Evolutionary conservation across 2,113 vertebrate genomes (phyloP), one percentile per base, ranked within the genome.

Genomic region (Hiodon tergisus): DNA sequence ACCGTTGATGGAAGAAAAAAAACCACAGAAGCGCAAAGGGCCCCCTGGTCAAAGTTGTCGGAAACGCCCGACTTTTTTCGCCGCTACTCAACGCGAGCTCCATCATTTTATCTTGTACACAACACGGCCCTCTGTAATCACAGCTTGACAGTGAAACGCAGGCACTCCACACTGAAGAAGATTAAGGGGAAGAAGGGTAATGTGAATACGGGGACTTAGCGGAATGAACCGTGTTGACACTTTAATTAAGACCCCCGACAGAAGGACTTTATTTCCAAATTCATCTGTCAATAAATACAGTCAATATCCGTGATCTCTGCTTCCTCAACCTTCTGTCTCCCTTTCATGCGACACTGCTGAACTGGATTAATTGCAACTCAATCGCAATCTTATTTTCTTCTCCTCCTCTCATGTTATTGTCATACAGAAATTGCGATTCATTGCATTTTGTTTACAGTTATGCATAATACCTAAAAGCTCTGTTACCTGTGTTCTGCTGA

Each of bases 201-300:
- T 88, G 87, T 89, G 88, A 86, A 89, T 80, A 82, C 87, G 89
- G 87, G 90, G 89, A 87, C 86, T 78, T 79, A 81, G 80, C 58
- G 84, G 80, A 84, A 84, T 91, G 91, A 91, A 90, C 87, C 84
- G 85, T 89, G 79, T 83, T 86, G 89, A 89, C 91, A 89, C 85
- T 88, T 86, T 88, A 92, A 90, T 87, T 86, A 90, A 92, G 89
- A 91, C 83, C 86, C 88, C 79, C 80, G 87, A 85, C 86, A 87
- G 88, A 87, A 87, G 85, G 90, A 89, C 90, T 90, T 88, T 90
- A 87, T 86, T 86, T 86, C 84, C 78, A 91, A 89, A 92, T 89
- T 90, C 90, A 85, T 88, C 76, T 91, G 90, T 91, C 90, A 92
- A 92, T 90, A 92, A 81, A 83, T 83, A 87, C 86, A 89, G 90